Evolutionary conservation across 30 jellyfish, hydroid and myxozoan genomes (phyloP).

Genomic region (Cassiopea andromeda): DNA sequence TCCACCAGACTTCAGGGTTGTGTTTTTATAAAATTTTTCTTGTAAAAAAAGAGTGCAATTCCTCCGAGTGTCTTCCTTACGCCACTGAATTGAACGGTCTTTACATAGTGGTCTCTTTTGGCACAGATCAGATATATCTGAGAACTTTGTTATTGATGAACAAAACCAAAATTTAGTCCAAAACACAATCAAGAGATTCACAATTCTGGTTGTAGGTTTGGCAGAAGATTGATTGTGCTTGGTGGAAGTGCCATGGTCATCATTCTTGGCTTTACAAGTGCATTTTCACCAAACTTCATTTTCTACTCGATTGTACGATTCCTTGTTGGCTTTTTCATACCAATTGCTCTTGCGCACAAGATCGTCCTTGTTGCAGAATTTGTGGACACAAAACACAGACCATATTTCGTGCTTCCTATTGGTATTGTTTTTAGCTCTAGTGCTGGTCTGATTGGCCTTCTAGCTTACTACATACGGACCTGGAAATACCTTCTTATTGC

Average conservation of each 20-base stretch:
- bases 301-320: constrained; percentile 45
- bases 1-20: too few relatives aligned
- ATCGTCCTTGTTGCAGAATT: constrained; percentile 64
- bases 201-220: constrained; percentile 30
- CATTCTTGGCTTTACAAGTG: constrained; percentile 39
- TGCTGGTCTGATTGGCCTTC: constrained; percentile 26
- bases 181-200: too few relatives aligned
- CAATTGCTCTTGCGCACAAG: constrained; percentile 57
- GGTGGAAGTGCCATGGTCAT: constrained; percentile 40
- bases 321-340: constrained; percentile 67
- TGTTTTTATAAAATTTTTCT: too few relatives aligned
- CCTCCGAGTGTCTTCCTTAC: too few relatives aligned
- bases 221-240: constrained; percentile 54
- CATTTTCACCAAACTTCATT: constrained; percentile 61
- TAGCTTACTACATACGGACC: constrained; percentile 48
- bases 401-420: constrained; percentile 46
- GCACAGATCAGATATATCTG: too few relatives aligned
- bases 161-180: too few relatives aligned
- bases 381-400: constrained; percentile 71
- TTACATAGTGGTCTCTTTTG: too few relatives aligned
- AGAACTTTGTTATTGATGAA: too few relatives aligned
- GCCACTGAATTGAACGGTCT: too few relatives aligned
- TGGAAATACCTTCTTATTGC: constrained; percentile 40
- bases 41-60: too few relatives aligned
- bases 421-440: not conserved